Base-by-base conservation (phyloP, 2,888 invertebrate genomes). In the Muschampia staudingeri region DNA sequence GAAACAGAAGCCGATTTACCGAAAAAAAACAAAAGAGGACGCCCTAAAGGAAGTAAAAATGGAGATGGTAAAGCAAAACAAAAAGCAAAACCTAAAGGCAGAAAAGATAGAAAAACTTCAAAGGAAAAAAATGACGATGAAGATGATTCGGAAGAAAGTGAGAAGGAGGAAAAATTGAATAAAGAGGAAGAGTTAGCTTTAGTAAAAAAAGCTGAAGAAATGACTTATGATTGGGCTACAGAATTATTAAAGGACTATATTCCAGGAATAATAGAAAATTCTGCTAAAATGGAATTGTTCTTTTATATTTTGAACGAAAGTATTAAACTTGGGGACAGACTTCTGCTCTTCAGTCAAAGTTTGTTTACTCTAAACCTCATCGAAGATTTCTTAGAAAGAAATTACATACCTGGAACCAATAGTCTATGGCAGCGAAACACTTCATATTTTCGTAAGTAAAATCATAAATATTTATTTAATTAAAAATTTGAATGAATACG, bases 331-430 rank as follows among this genome's bases (percentile, higher is more conserved):
- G 99, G 99, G 0, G 99, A 99, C 95, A 98, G 99, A 84, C 97
- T 99, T 82, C 97, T 99, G 79, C 98, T 99, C 5, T 99, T 99
- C 94, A 99, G 99, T 90, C 99, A 99, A 94, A 99, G 99, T 90
- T 97, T 99, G 82, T 98, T 99, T 88, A 99, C 99, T 0, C 96
- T 99, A 86, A 99, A 99, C 97, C 97, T 99, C 83, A 98, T 99
- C 84, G 99, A 99, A 97, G 98, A 99, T 92, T 99, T 99, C 93
- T 97, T 99, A 85, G 98, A 98, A 91, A 97, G 97, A 90, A 98
- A 98, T 89, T 96, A 94, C 85, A 97, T 98, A 89, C 98, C 98
- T 4, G 98, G 98, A 11, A 97, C 97, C 30, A 97, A 97, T 76
- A 98, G 98, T 87, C 97, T 97, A 85, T 99, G 99, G 99, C 98